Conservation (phyloP, 2,113 vertebrate genomes). For the Sylvia atricapilla region DNA sequence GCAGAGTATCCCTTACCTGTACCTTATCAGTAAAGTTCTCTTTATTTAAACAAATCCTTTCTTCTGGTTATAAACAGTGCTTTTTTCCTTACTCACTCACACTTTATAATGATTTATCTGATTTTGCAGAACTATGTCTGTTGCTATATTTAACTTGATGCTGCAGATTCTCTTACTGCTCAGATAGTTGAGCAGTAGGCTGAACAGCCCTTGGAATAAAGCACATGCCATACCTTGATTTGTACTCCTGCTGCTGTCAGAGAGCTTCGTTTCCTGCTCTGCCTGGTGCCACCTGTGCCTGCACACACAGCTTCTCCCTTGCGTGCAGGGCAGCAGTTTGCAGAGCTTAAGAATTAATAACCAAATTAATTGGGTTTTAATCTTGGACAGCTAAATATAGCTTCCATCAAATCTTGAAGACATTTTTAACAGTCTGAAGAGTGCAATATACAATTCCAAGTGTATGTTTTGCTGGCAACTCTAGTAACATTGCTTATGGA, state of each 20-base stretch:
- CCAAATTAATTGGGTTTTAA: constrained; percentile 42
- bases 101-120: background rate
- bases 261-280: background rate
- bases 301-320: background rate
- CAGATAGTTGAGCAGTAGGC: background rate
- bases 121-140: background rate
- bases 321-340: background rate
- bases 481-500: background rate
- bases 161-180: background rate
- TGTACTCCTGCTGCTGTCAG: background rate
- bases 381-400: constrained; percentile 25
- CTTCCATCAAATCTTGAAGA: background rate
- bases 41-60: background rate
- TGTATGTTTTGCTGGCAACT: background rate
- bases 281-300: background rate
- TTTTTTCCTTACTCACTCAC: background rate
- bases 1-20: background rate
- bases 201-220: background rate
- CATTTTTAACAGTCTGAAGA: background rate
- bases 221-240: background rate
- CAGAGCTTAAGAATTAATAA: constrained; percentile 36
- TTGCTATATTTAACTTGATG: background rate
- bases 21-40: background rate
- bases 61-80: background rate
- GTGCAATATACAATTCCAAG: background rate